These are phyloP conservation scores for Coelogynopora nodosa DNA, from an alignment of 2,888 invertebrate genomes.

Conservation along the genomic window DNA sequence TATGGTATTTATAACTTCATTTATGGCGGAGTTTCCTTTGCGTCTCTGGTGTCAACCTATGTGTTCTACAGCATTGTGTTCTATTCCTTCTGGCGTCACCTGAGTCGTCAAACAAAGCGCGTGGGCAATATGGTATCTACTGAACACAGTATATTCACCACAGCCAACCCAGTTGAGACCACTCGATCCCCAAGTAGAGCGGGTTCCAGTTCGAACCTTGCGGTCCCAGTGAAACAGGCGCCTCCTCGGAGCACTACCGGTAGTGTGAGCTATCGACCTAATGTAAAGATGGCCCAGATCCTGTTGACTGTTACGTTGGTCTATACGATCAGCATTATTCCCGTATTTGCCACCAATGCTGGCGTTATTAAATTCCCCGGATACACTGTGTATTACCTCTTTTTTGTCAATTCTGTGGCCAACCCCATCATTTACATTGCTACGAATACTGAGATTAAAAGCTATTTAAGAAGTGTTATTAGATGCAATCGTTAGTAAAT, in stretches of 20 bases:
- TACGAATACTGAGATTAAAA: background rate
- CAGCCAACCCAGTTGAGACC: no score
- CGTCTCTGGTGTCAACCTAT: background rate
- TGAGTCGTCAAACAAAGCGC: background rate
- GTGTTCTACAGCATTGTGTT: background rate
- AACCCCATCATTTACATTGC: background rate
- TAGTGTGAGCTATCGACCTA: background rate
- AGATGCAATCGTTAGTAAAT: no score
- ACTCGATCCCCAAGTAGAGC: background rate
- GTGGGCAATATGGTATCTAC: no score
- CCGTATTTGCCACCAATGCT: background rate
- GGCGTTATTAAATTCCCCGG: background rate
- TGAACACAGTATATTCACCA: no score
- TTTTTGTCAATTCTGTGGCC: background rate
- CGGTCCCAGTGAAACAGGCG: background rate
- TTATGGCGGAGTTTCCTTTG: background rate
- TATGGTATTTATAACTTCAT: background rate
- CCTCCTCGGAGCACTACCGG: no score
- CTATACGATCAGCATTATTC: background rate
- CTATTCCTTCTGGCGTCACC: background rate
- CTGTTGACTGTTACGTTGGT: background rate
- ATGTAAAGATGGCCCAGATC: background rate
- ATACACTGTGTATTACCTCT: background rate
- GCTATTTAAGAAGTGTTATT: no score
- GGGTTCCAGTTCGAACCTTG: no score